Percentiles rank a stretch among this genome's conserved stretches.
These are phyloP conservation scores for Dynastes maya DNA, from an alignment of 2,888 invertebrate genomes.

Conservation along the genomic window DNA sequence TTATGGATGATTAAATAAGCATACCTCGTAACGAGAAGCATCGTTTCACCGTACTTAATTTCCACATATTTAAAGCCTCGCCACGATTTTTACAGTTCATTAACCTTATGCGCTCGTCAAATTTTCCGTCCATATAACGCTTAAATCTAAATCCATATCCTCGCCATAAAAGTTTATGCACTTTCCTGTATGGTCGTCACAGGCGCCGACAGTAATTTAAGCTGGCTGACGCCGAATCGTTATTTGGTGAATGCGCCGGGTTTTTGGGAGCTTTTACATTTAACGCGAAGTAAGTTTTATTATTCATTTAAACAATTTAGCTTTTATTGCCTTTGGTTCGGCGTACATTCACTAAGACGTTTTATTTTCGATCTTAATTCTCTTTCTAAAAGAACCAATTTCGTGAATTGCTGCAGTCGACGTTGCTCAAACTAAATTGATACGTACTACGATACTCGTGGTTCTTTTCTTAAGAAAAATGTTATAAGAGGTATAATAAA, in stretches of 20 bases:
- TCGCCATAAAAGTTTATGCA: constrained; percentile 30
- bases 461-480: too few species aligned
- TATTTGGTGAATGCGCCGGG: constrained; percentile 12
- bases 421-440: too few species aligned
- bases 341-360: not conserved
- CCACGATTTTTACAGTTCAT: not conserved
- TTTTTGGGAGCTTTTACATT: not conserved
- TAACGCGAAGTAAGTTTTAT: constrained; percentile 17
- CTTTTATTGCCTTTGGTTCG: constrained; percentile 23
- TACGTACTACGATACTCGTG: too few species aligned
- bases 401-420: too few species aligned
- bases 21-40: too few species aligned
- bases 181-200: constrained; percentile 7
- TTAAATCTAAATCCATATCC: constrained; percentile 19
- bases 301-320: constrained; percentile 37
- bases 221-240: constrained; percentile 23
- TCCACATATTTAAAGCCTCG: too few species aligned
- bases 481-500: too few species aligned
- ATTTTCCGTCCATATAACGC: constrained; percentile 2
- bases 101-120: constrained; percentile 8
- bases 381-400: not conserved
- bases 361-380: not conserved
- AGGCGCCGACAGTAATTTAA: constrained; percentile 34
- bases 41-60: too few species aligned
- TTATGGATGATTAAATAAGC: too few species aligned